Conservation (phyloP, 1,140 invertebrate genomes). For the Camponotus pennsylvanicus region DNA sequence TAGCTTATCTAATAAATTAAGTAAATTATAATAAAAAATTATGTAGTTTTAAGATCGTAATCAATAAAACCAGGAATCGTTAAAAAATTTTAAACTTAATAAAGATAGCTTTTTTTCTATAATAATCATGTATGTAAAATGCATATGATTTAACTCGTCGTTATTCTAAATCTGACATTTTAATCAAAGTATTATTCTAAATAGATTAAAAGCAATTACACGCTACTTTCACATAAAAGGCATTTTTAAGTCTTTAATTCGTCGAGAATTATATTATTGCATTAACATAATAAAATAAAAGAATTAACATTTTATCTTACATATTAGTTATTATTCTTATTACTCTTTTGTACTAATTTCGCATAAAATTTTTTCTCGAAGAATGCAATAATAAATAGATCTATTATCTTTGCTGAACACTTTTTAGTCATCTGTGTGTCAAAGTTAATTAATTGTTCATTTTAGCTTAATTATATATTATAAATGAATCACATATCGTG, state of each 20-base stretch:
- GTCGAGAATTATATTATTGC: not conserved
- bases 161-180: not conserved
- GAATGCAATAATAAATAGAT: slow-evolving; percentile 18
- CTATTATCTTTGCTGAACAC: not conserved
- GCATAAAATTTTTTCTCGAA: not conserved
- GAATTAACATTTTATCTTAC: slow-evolving; percentile 25
- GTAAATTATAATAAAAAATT: not conserved
- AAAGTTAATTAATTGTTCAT: slow-evolving; percentile 27
- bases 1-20: slow-evolving; percentile 2
- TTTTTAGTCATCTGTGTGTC: not conserved
- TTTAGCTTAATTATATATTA: slow-evolving; percentile 8
- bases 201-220: slow-evolving; percentile 32
- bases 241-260: not conserved
- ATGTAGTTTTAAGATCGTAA: not conserved
- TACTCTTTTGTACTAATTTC: slow-evolving; percentile 24
- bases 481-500: slow-evolving; percentile 11
- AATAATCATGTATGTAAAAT: slow-evolving; percentile 7
- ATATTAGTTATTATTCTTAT: not conserved
- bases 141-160: not conserved
- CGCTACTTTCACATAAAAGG: not conserved
- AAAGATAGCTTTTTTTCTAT: not conserved
- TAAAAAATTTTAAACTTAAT: not conserved
- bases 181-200: not conserved
- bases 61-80: not conserved
- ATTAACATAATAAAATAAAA: not conserved